Conservation (phyloP, 2,888 invertebrate genomes). For the Oasisia sp. region DNA sequence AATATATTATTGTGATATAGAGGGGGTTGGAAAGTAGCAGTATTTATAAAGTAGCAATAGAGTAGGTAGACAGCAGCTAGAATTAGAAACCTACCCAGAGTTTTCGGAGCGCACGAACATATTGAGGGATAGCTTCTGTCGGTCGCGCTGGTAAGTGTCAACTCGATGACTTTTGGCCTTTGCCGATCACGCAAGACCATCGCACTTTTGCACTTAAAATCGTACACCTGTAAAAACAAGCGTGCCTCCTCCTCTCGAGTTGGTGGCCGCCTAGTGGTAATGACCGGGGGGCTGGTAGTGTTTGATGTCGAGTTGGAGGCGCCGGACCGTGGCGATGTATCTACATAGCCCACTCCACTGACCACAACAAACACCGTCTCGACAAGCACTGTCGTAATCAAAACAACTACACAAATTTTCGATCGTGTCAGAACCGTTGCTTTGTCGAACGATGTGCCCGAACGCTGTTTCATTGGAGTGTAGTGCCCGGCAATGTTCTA, state of each 20-base stretch:
- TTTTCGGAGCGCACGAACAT: neutral
- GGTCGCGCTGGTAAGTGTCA: neutral
- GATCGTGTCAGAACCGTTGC: neutral
- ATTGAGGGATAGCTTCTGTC: neutral
- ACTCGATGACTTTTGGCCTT: neutral
- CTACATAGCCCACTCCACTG: neutral
- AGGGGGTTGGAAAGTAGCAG: too few relatives aligned
- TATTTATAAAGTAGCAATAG: neutral
- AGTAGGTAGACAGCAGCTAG: neutral
- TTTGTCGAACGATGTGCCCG: neutral
- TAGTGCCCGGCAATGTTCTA: neutral
- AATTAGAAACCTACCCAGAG: neutral
- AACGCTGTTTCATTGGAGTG: neutral
- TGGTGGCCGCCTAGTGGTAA: neutral
- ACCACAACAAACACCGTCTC: neutral
- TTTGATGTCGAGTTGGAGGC: neutral
- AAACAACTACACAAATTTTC: constrained; percentile 4
- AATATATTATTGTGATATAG: neutral
- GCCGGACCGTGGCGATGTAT: neutral
- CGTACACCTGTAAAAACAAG: neutral
- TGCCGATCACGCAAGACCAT: neutral
- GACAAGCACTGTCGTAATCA: neutral
- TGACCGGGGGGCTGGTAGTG: neutral
- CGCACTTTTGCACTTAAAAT: neutral
- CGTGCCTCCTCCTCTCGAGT: neutral